Base-by-base conservation (phyloP, 1,140 invertebrate genomes). In the Hestina assimilis region DNA sequence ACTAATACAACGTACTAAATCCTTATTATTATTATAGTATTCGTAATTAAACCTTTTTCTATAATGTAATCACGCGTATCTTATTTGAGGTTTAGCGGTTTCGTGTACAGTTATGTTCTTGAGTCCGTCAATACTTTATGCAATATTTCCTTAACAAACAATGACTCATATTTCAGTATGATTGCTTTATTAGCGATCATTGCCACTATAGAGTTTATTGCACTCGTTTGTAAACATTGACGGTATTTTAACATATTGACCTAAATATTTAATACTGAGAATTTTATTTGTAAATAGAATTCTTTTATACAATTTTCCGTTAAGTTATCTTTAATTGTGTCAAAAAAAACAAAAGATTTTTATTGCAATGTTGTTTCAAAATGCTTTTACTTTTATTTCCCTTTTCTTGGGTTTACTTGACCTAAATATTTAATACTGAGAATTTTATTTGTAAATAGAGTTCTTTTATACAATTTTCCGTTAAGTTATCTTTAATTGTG, bases 91-190 rank as follows among this genome's bases (percentile, higher is more conserved):
- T 59, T 56, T 69, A 62, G 66, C 52, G 74, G 73, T 75, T 60
- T 64, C 23, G 26, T 47, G 41, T 70, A 81, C 74, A 75, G 74
- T 73, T 75, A 76, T 56, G 45, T 64, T 54, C 28, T 63, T 17
- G 46, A 64, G 59, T n/a, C 40, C 54, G 54, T 54, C 53, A 59
- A 69, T 68, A 70, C 65, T 65, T 73, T 72, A 75, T 79, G 67
- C 74, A 75, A 78, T 73, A 71, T 74, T 66, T 74, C 64, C 75
- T 78, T 61, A 65, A 59, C 66, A 74, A 79, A 79, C 65, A 75
- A 69, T 83, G 78, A 83, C 29, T 81, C 76, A 81, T 55, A 58
- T 40, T 65, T 58, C 47, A 43, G 53, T 65, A 56, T 57, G 63
- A 71, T 67, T 69, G 57, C 61, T 70, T 62, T 56, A 38, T 47